Base-by-base conservation (phyloP, 1,140 invertebrate species). In the Aphidius gifuensis region DNA sequence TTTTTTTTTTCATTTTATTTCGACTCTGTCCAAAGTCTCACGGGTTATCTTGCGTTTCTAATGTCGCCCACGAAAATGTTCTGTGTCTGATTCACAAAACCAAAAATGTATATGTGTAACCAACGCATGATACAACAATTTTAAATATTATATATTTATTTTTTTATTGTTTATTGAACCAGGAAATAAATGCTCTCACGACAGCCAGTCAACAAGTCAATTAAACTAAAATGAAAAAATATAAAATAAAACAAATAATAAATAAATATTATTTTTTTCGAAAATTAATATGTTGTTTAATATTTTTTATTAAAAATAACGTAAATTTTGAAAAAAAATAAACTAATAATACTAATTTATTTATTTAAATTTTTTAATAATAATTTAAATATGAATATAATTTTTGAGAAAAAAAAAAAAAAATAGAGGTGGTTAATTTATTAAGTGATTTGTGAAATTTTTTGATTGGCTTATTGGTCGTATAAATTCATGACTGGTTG, bases 401-500 rank as follows among this genome's bases (percentile, higher is more conserved):
- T 23, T 54, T 11, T 53, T 39, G 11, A 9, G 5, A 11, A 7
- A 39, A 8, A 9, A 11, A 7, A 39, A 8, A 9, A 40, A 7
- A 53, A 39, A 32, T 23, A 39, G 38, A 38, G 32, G 38, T 8
- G 9, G 8, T 16, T 11, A 50, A 50, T 11, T 50, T n/a, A 21
- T n/a, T 50, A 7, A 38, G 4, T 53, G 8, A 39, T 39, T 39
- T 16, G n/a, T 3, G 11, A n/a, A 55, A 55, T 6, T 39, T 39
- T 39, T 39, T 40, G 53, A 55, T 55, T 55, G 53, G 53, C 44
- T 39, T 55, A 58, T 64, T 60, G 60, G 58, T 43, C 23, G 59
- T 55, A 60, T 40, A 6, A 16, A 38, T 50, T 66, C 51, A 45
- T 60, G 55, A 42, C 40, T 58, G 62, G 67, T 70, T 71, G 70